Evolutionary conservation across 2,797 vertebrate species (phyloP).

Genomic region (Carduelis carduelis): DNA sequence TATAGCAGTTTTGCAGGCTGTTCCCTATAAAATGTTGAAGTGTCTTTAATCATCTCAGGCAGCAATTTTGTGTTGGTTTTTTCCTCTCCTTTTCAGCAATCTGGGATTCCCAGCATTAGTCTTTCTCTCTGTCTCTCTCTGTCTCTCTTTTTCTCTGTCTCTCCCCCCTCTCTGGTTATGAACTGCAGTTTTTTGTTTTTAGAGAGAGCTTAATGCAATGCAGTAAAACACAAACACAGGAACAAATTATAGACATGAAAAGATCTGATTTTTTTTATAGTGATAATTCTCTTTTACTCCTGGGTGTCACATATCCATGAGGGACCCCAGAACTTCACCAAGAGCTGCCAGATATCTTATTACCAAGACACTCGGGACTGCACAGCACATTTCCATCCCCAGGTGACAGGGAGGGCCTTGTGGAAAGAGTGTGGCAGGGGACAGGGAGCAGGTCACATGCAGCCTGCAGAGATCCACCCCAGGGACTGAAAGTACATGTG

Average conservation of each 20-base stretch:
- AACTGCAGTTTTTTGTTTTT: conserved; percentile 29
- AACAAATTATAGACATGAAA: conserved; percentile 21
- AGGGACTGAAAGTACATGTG: not conserved
- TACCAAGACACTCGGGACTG: not conserved
- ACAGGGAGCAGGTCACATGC: not conserved
- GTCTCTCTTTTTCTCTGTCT: not conserved
- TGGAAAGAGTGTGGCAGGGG: not conserved
- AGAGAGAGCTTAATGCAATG: conserved; percentile 40
- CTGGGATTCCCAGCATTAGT: conserved; percentile 29
- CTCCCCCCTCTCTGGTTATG: not conserved
- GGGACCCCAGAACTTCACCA: not conserved
- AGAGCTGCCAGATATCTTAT: not conserved
- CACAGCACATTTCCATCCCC: not conserved
- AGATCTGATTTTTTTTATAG: conserved; percentile 22
- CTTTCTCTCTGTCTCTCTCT: not conserved
- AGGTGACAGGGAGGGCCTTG: not conserved
- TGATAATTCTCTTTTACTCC: conserved; percentile 46
- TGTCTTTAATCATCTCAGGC: conserved; percentile 50
- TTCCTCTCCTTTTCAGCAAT: conserved; percentile 27
- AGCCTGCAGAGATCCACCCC: not conserved
- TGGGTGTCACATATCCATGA: not conserved
- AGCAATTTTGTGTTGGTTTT: conserved; percentile 16
- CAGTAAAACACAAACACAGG: conserved; percentile 32
- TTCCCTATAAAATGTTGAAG: conserved; percentile 37
- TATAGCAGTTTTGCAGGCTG: conserved; percentile 18